Conservation (phyloP, 2,888 invertebrate species). For the Anoncus sp. region DNA sequence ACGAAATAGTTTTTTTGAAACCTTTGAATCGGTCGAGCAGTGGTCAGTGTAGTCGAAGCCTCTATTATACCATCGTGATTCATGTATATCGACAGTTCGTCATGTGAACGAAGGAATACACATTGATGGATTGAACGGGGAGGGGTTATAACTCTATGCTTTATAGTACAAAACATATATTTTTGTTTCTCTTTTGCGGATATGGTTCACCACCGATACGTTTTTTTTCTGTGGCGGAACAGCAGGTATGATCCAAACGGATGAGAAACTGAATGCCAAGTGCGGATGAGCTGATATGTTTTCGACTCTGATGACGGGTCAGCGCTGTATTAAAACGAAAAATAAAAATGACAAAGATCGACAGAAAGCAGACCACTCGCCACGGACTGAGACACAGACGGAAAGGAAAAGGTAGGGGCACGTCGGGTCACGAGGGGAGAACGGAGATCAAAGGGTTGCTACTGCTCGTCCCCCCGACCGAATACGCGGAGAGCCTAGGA, state of each 20-base stretch:
- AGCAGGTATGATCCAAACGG: constrained; percentile 19
- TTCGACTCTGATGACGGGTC: constrained; percentile 38
- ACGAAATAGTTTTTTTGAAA: constrained; percentile 21
- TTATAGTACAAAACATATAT: constrained; percentile 31
- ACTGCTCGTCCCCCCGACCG: constrained; percentile 75
- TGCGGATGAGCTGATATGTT: constrained; percentile 35
- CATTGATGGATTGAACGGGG: constrained; percentile 17
- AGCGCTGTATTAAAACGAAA: constrained; percentile 17
- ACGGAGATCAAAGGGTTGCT: constrained; percentile 81
- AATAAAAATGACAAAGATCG: constrained; percentile 46
- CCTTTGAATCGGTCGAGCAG: constrained; percentile 32
- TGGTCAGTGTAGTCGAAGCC: constrained; percentile 40
- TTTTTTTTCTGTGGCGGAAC: constrained; percentile 24
- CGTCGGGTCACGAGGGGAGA: constrained; percentile 58
- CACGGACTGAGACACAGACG: constrained; percentile 52
- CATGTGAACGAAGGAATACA: constrained; percentile 31
- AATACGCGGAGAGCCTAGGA: constrained; percentile 69
- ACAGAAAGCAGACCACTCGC: constrained; percentile 17
- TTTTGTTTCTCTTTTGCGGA: constrained; percentile 35
- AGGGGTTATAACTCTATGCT: constrained; percentile 1
- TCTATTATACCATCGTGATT: constrained; percentile 29
- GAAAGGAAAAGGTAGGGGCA: constrained; percentile 68
- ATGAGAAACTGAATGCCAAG: constrained; percentile 33
- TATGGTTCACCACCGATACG: constrained; percentile 43
- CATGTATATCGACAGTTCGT: constrained; percentile 55